These are phyloP conservation scores for Regulus satrapa DNA, from an alignment of 2,113 vertebrate species.

Conservation along the genomic window DNA sequence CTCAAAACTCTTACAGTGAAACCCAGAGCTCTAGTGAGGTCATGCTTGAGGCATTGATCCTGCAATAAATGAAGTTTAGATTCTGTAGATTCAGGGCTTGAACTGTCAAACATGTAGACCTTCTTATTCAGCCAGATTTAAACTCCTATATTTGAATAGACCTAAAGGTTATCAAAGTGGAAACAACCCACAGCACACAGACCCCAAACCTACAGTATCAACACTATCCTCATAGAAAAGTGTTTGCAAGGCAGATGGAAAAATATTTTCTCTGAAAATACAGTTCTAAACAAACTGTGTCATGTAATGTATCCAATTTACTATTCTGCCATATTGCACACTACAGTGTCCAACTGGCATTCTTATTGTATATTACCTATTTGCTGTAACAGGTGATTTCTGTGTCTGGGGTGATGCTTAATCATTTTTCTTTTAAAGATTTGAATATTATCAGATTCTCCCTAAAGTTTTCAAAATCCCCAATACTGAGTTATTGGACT, in stretches of 20 bases:
- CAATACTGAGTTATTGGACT: neutral
- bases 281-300: neutral
- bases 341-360: neutral
- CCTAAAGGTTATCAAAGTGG: neutral
- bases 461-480: neutral
- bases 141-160: neutral
- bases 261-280: neutral
- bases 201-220: neutral
- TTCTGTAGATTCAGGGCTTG: neutral
- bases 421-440: neutral
- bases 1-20: neutral
- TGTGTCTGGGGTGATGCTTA: neutral
- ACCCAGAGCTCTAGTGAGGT: neutral
- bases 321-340: neutral
- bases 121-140: neutral
- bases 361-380: neutral
- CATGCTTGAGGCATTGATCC: neutral
- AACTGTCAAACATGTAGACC: neutral
- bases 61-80: neutral
- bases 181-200: neutral
- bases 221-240: neutral
- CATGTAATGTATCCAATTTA: neutral
- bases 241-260: neutral
- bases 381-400: neutral
- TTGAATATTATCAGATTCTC: neutral